Conservation (phyloP, 2,888 invertebrate species). For the Leistus spinibarbis region DNA sequence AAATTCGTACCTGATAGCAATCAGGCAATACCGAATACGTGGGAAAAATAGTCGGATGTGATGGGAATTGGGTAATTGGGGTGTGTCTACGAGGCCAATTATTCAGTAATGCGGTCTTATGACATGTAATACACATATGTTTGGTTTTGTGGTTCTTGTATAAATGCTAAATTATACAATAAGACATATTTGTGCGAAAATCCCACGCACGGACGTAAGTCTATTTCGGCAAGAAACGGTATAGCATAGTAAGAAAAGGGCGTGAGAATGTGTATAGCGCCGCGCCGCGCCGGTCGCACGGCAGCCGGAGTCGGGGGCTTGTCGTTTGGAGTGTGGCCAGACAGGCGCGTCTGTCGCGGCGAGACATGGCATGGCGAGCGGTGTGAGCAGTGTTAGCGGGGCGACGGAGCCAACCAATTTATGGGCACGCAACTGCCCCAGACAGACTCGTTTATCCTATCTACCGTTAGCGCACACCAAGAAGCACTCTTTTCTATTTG, state of each 20-base stretch:
- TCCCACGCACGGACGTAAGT: too few relatives aligned
- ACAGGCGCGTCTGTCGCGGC: constrained; percentile 4
- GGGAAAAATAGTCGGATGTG: too few relatives aligned
- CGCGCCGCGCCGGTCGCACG: too few relatives aligned
- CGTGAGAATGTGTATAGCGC: background rate
- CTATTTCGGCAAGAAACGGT: background rate
- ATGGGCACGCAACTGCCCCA: constrained; percentile 6
- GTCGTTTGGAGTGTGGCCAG: background rate
- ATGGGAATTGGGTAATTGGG: too few relatives aligned
- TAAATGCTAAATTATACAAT: background rate
- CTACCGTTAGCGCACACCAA: background rate
- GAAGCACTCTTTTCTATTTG: too few relatives aligned
- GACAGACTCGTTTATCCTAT: constrained; percentile 3
- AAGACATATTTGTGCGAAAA: background rate
- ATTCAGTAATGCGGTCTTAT: too few relatives aligned
- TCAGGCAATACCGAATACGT: too few relatives aligned
- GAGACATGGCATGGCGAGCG: background rate
- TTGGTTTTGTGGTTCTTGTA: background rate
- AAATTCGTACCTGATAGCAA: too few relatives aligned
- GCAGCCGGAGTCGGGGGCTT: background rate
- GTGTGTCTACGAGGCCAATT: too few relatives aligned
- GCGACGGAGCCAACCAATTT: background rate
- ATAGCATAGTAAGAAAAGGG: background rate
- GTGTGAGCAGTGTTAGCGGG: background rate
- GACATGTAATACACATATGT: background rate